Evolutionary conservation across 37 sponge, comb jelly and placozoan species (phyloP).

Genomic region (Lycopodina hypogea): DNA sequence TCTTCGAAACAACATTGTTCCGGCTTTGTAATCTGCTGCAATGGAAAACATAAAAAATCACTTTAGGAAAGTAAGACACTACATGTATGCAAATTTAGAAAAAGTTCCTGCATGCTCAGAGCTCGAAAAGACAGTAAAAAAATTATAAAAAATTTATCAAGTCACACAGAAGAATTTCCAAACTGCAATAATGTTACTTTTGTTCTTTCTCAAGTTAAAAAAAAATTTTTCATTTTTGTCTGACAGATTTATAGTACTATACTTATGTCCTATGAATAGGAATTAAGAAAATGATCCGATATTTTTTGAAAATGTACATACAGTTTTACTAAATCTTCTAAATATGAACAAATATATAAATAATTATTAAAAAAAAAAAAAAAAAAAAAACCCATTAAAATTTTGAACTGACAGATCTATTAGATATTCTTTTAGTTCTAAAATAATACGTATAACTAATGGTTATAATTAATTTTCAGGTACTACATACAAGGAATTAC

Average conservation of each 20-base stretch:
- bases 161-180: constrained; percentile 34
- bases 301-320: background rate
- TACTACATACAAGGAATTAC: no score
- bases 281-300: background rate
- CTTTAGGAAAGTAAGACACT: constrained; percentile 31
- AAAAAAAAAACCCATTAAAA: no score
- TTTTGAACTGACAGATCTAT: no score
- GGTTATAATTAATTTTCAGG: no score
- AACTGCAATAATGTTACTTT: constrained; percentile 16
- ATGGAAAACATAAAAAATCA: constrained; percentile 31
- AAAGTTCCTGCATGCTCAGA: constrained; percentile 37
- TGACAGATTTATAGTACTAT: background rate
- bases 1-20: constrained; percentile 29
- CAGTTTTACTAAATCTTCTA: no score
- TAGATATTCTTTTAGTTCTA: no score
- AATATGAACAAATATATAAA: no score
- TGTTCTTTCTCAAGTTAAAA: background rate
- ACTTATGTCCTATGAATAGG: background rate
- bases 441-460: no score
- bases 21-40: constrained; percentile 34
- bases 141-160: constrained; percentile 32
- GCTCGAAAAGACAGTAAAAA: constrained; percentile 24
- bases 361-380: no score
- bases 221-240: background rate
- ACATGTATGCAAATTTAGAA: constrained; percentile 52